phyloP scores from a whole-genome alignment of 37 sponge, comb jelly and placozoan genomes.

The Dysidea cf. avara region DNA sequence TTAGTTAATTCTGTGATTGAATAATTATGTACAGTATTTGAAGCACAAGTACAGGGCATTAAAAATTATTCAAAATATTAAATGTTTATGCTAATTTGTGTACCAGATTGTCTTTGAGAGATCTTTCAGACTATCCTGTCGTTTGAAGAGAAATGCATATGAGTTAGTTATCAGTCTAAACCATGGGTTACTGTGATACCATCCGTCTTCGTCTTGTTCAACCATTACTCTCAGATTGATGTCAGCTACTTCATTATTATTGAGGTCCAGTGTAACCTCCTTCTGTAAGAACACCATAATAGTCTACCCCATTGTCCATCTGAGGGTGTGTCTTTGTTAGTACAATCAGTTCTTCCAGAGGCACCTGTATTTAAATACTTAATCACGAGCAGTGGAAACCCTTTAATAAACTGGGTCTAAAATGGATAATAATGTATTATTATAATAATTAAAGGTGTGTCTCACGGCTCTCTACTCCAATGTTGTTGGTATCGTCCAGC shows the following conservation, averaged over 20 bases:
- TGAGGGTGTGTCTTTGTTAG: conserved; percentile 89
- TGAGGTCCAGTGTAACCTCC: conserved; percentile 79
- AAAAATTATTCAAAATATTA: too few species aligned
- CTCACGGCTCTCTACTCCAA: conserved; percentile 80
- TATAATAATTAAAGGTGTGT: conserved; percentile 84
- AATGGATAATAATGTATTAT: conserved; percentile 34
- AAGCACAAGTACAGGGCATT: too few species aligned
- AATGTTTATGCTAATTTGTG: too few species aligned
- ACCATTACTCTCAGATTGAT: conserved; percentile 45
- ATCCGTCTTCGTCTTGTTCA: conserved; percentile 59
- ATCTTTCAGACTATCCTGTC: conserved; percentile 80
- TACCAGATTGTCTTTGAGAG: too few species aligned
- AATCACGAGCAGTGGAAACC: background rate
- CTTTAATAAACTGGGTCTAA: background rate
- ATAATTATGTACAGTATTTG: too few species aligned
- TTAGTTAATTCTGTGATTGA: too few species aligned
- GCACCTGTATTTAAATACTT: too few species aligned
- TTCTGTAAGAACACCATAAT: too few species aligned
- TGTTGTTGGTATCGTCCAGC: too few species aligned
- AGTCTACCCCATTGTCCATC: conserved; percentile 93
- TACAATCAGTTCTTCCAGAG: conserved; percentile 64
- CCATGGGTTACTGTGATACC: conserved; percentile 78
- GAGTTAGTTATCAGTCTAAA: conserved; percentile 82
- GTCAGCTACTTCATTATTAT: conserved; percentile 86
- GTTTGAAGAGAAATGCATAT: conserved; percentile 75